Base-by-base conservation (phyloP, 2,113 vertebrate genomes). In the Chrysochloris asiatica region DNA sequence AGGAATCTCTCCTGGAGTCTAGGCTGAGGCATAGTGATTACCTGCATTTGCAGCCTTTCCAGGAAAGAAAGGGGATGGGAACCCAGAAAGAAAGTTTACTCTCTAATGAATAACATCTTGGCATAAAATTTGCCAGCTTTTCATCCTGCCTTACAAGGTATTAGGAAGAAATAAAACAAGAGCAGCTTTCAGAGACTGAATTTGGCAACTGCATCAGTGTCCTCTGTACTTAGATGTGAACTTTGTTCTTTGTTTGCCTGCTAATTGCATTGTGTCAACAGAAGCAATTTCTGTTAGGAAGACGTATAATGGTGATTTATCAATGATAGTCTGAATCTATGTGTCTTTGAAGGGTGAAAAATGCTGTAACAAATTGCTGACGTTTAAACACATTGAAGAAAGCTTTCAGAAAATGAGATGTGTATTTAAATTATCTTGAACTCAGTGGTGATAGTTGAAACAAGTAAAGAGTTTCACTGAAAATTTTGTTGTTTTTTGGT, bases 191-290 rank as follows among this genome's bases (percentile, higher is more conserved):
- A 54, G n/a, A 93, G 92, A 19, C 2, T 77, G 87, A 88, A 95
- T 86, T 94, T 95, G 94, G 89, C 67, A 89, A 92, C 89, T 65
- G 93, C 67, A 63, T 91, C 61, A 41, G 43, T 75, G 69, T 54
- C 89, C 95, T 96, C 93, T 87, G 88, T 83, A 41, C 89, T 97
- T 84, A 90, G 86, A 95, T 83, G 54, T 90, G 92, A 96, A 97
- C 86, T 96, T 96, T 89, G 52, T 94, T 95, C 93, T 96, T 97
- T 83, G 94, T 96, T 89, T 95, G 91, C 86, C 79, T 21, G 82
- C 94, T 96, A 97, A 95, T 95, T 96, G 94, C 93, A 94, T 87
- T 96, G 63, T 93, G 94, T 95, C 95, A 97, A 95, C 96, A 97
- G 93, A 97, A 96, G 95, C 80, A 92, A 87, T 95, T 95, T 95